A percentile compares a stretch with the other conserved stretches of the same genome.
These are phyloP conservation scores for Eupelmus urozonus DNA, from an alignment of 2,888 invertebrate genomes.

Conservation along the genomic window DNA sequence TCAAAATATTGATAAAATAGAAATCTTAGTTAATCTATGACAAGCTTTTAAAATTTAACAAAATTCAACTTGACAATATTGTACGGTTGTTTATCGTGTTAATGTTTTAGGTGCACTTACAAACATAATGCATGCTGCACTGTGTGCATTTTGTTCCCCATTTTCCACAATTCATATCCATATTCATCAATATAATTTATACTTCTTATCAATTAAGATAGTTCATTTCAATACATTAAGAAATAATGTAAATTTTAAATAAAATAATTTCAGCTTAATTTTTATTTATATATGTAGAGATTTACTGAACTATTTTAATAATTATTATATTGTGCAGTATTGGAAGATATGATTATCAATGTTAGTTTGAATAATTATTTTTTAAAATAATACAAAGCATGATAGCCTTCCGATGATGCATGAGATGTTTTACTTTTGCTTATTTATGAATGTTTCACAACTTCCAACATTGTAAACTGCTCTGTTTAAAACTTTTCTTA, in stretches of 20 bases:
- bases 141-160: slow-evolving; percentile 40
- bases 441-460: slow-evolving; percentile 22
- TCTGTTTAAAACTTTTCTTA: slow-evolving; percentile 21
- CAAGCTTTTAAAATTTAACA: not conserved
- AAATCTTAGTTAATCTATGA: not conserved
- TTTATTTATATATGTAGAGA: not conserved
- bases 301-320: slow-evolving; percentile 22
- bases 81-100: slow-evolving; percentile 36
- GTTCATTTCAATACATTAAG: not conserved
- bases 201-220: not conserved
- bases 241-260: not conserved
- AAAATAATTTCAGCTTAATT: not conserved
- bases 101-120: slow-evolving; percentile 52
- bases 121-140: slow-evolving; percentile 58
- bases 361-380: slow-evolving; percentile 16
- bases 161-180: slow-evolving; percentile 23
- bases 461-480: slow-evolving; percentile 39
- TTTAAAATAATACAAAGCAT: slow-evolving; percentile 27
- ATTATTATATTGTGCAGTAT: slow-evolving; percentile 22
- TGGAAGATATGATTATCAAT: slow-evolving; percentile 18
- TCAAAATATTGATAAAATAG: too few species aligned
- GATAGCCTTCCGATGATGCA: slow-evolving; percentile 37
- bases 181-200: too few species aligned
- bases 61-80: slow-evolving; percentile 10
- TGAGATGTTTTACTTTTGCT: slow-evolving; percentile 36